Base-by-base conservation (phyloP, 2,797 vertebrate species). In the Phalloptychus januarius region DNA sequence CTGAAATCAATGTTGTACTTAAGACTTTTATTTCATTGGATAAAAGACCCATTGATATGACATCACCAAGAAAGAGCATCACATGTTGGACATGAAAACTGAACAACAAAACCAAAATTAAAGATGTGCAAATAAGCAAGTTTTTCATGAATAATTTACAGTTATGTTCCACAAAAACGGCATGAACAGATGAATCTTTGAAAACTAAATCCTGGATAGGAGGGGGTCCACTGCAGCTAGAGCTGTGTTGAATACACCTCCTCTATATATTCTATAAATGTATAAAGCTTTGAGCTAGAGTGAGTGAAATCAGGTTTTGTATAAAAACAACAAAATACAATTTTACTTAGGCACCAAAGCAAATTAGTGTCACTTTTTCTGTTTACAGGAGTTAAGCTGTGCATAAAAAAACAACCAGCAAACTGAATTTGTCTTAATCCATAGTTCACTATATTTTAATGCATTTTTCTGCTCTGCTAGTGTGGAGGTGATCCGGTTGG, bases 401-500 rank as follows among this genome's bases (percentile, higher is more conserved):
- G 15, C 58, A 36, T 7, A 36, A 63, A 15, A 52, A 11, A 56
- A 63, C 28, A 33, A 52, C 7, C n/a, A 58, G 8, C 54, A 28
- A 31, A 11, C 4, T 28, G 12, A 2, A 5, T 58, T 12, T 58
- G 13, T 31, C 13, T 58, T 58, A 25, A 56, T 56, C n/a, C 11
- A 56, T 12, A 11, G 25, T 28, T 56, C n/a, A 54, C 18, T 48
- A 11, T 56, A 42, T 69, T 25, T 70, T 7, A 70, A 44, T 44
- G 11, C n/a, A 3, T 70, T 15, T 44, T 18, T 78, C 38, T 75
- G n/a, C 7, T 36, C 8, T 78, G 8, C 81, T 90, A 98, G 98
- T 3, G 97, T 98, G 94, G 98, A 98, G 92, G 97, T 99, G 89
- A 98, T 99, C 91, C 94, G 98, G 1, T 94, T 98, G 6, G 97